Conservation (phyloP, 2,888 invertebrate genomes). For the Melanchra persicariae region DNA sequence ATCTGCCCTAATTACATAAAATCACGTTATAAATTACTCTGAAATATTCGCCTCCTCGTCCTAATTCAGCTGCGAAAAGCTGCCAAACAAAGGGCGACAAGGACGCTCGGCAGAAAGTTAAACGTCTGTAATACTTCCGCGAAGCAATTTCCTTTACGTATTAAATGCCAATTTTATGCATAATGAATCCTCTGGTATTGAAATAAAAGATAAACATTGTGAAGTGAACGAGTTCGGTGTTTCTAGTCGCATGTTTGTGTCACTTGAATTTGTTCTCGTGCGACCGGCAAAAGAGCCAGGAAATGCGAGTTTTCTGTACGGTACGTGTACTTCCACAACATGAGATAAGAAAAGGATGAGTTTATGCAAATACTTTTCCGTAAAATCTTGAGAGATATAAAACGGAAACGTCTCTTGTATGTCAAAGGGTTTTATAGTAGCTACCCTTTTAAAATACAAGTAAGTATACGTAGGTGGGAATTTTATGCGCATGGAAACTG, state of each 20-base stretch:
- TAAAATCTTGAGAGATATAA: conserved; percentile 65
- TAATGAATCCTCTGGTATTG: conserved; percentile 76
- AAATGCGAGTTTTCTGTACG: conserved; percentile 72
- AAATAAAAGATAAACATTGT: conserved; percentile 65
- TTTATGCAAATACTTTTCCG: conserved; percentile 74
- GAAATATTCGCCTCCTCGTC: conserved; percentile 81
- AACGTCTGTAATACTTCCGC: conserved; percentile 82
- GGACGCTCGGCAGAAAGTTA: conserved; percentile 78
- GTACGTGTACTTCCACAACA: conserved; percentile 69
- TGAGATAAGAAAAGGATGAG: conserved; percentile 74
- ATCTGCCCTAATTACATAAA: conserved; percentile 85
- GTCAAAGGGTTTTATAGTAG: conserved; percentile 44
- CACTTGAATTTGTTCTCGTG: conserved; percentile 67
- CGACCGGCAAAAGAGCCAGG: conserved; percentile 69
- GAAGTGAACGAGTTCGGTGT: conserved; percentile 50
- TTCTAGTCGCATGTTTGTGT: conserved; percentile 50
- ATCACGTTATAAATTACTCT: conserved; percentile 85
- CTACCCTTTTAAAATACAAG: conserved; percentile 39
- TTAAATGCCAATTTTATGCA: conserved; percentile 81
- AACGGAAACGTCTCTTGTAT: conserved; percentile 56
- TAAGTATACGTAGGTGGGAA: conserved; percentile 6
- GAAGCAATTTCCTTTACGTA: conserved; percentile 78
- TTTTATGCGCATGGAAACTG: background rate
- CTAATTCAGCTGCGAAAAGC: conserved; percentile 81
- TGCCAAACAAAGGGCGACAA: conserved; percentile 83